Conservation (phyloP, 1,140 invertebrate genomes). For the Ephestia elutella region DNA sequence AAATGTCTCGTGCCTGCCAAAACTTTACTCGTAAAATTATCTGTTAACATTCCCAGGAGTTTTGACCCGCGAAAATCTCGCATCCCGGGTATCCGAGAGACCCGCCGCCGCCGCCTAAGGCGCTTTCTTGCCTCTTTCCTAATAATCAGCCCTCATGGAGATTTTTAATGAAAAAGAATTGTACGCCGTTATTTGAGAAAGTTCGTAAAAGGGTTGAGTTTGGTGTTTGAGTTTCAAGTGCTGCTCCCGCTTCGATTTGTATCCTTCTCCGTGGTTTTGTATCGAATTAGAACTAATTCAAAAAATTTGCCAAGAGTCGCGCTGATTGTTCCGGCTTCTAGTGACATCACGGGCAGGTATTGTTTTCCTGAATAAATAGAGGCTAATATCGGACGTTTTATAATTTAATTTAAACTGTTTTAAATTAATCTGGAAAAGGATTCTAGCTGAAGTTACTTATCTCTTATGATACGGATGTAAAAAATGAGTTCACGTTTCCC, state of each 20-base stretch:
- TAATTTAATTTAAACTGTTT: neutral
- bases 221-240: slow-evolving; percentile 72
- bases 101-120: slow-evolving; percentile 43
- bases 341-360: neutral
- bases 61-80: slow-evolving; percentile 68
- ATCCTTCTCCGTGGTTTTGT: slow-evolving; percentile 60
- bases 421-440: neutral
- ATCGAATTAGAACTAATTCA: slow-evolving; percentile 62
- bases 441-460: neutral
- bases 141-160: slow-evolving; percentile 69
- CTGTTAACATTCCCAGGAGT: slow-evolving; percentile 72
- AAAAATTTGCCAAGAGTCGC: slow-evolving; percentile 39
- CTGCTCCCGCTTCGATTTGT: slow-evolving; percentile 51
- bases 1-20: slow-evolving; percentile 71
- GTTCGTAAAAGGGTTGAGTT: slow-evolving; percentile 66
- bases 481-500: neutral
- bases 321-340: slow-evolving; percentile 20
- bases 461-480: neutral
- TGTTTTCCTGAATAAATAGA: neutral
- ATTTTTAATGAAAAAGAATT: slow-evolving; percentile 73
- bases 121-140: slow-evolving; percentile 52
- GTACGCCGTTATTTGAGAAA: slow-evolving; percentile 69
- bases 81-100: slow-evolving; percentile 26
- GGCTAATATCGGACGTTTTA: too few relatives aligned
- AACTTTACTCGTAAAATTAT: slow-evolving; percentile 73